phyloP scores from a whole-genome alignment of 1,140 invertebrate species.

The Cecropterus lyciades region DNA sequence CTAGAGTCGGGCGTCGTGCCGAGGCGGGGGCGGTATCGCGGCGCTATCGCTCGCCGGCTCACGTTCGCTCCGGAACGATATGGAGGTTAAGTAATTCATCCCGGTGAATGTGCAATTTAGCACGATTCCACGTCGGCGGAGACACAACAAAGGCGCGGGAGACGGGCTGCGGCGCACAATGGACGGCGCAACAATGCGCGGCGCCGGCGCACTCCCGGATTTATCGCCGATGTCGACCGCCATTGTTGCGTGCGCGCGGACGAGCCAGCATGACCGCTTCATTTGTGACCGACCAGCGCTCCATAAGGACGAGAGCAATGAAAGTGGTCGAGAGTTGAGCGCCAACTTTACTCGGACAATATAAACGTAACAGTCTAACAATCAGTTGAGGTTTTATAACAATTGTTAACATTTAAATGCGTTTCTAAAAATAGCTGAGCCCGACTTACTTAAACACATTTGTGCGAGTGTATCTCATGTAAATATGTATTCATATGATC shows the following conservation, averaged over 20 bases:
- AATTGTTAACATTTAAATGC: too few species aligned
- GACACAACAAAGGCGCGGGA: slow-evolving; percentile 56
- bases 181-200: slow-evolving; percentile 44
- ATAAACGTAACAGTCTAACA: too few species aligned
- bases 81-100: slow-evolving; percentile 48
- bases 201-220: slow-evolving; percentile 50
- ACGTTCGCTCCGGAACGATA: slow-evolving; percentile 36
- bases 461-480: too few species aligned
- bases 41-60: slow-evolving; percentile 31
- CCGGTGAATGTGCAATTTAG: slow-evolving; percentile 56
- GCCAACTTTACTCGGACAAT: neutral
- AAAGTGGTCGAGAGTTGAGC: neutral
- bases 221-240: slow-evolving; percentile 47
- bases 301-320: slow-evolving; percentile 35
- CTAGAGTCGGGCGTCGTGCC: slow-evolving; percentile 21
- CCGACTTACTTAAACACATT: too few species aligned
- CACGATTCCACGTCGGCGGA: slow-evolving; percentile 44
- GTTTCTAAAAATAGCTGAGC: too few species aligned
- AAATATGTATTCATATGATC: neutral
- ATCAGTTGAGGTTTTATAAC: too few species aligned
- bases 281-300: slow-evolving; percentile 40
- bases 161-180: slow-evolving; percentile 53
- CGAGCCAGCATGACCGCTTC: slow-evolving; percentile 48
- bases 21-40: slow-evolving; percentile 33
- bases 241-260: slow-evolving; percentile 44